Base-by-base conservation (phyloP, 2,888 invertebrate species). In the Caprella mutica region DNA sequence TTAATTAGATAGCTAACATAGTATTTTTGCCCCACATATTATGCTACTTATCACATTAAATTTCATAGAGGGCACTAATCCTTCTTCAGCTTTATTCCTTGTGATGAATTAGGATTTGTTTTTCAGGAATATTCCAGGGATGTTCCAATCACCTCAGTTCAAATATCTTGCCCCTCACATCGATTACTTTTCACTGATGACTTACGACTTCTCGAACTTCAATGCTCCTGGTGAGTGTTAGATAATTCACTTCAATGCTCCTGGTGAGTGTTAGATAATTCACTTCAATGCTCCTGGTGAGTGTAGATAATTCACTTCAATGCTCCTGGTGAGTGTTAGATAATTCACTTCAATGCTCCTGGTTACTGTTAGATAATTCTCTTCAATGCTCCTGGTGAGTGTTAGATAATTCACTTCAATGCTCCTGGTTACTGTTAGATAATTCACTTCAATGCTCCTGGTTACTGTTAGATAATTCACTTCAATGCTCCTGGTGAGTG, bases 151-250 rank as follows among this genome's bases (percentile, higher is more conserved):
- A 55, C 77, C 83, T 65, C 83, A 91, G 66, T 88, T 90, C 72
- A 81, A 86, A 68, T 78, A 79, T 46, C 77, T 94, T 51, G 82
- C 83, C 62, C 81, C 84, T 5, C 77, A 83, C 71, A 81, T 94
- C 0, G 83, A 84, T 68, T 86, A 82, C 24, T 90, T 94, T 70
- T 92, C 92, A 30, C 77, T 96, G n/a, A 94, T 94, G 93, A 93
- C 93, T 0, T 96, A 96, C 70, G 94, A 96, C 72, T 94, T 81
- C 73, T 92, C 92, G 2, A 85, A 75, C 71, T 78, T 84, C 12
- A 83, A 85, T 70, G 79, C 84, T 68, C 88, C 88, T 68, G 87
- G 85, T 81, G 68, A 55, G 62, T 38, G 14, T 19, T 14, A 35
- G 12, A 35, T 14, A 35, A 12, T 12, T 14, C 35, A 35, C 12